Percentiles rank a stretch among this genome's conserved stretches.
These are phyloP conservation scores for Hololepta plana DNA, from an alignment of 2,888 invertebrate genomes.

Conservation along the genomic window DNA sequence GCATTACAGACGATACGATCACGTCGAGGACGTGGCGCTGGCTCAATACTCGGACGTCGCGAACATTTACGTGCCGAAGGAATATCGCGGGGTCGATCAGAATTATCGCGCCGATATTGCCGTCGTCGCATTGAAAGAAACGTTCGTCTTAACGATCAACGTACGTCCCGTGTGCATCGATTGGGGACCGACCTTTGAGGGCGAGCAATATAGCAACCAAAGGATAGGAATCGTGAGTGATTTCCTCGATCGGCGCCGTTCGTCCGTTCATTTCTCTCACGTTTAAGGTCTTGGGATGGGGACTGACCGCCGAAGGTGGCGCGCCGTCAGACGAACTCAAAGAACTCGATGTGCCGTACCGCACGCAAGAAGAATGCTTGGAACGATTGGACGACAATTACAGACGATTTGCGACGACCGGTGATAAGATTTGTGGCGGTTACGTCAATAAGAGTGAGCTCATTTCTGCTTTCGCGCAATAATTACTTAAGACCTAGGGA, in stretches of 20 bases:
- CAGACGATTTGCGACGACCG: too few species aligned
- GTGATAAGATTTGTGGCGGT: too few species aligned
- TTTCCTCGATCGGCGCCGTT: neutral
- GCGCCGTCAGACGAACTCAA: constrained; percentile 14
- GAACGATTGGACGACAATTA: too few species aligned
- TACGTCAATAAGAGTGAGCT: too few species aligned
- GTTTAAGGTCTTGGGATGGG: constrained; percentile 19
- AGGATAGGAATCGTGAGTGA: constrained; percentile 14
- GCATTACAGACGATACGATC: constrained; percentile 15
- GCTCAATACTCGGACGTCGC: constrained; percentile 10
- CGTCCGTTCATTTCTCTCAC: neutral
- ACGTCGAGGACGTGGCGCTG: constrained; percentile 12
- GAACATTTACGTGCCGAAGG: constrained; percentile 11
- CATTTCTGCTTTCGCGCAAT: too few species aligned
- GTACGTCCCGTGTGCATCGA: constrained; percentile 24
- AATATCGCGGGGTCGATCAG: constrained; percentile 14
- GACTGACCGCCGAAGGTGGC: constrained; percentile 13
- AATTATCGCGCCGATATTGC: constrained; percentile 21
- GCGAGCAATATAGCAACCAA: constrained; percentile 7
- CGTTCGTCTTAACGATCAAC: constrained; percentile 16
- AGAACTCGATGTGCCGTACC: constrained; percentile 11
- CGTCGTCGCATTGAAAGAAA: constrained; percentile 16
- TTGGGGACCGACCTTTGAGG: constrained; percentile 11
- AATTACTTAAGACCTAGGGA: too few species aligned
- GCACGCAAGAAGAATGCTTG: too few species aligned